These are phyloP conservation scores for Urocyon cinereoargenteus DNA, from an alignment of 2,797 vertebrate genomes.

Conservation along the genomic window DNA sequence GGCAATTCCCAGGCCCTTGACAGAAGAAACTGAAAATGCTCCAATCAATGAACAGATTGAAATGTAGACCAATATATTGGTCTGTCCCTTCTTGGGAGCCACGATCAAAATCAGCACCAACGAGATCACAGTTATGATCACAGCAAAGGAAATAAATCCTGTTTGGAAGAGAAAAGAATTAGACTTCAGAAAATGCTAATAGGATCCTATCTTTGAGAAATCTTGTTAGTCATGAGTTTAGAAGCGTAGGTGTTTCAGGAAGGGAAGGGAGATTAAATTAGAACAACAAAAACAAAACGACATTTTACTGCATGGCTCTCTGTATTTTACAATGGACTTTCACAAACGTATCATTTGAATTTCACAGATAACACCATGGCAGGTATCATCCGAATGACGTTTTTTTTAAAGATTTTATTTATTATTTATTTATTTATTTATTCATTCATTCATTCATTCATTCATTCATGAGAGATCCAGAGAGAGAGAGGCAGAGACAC, in stretches of 20 bases:
- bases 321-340: background rate
- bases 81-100: conserved; percentile 89
- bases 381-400: background rate
- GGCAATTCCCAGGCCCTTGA: conserved; percentile 91
- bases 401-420: background rate
- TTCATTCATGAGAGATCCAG: no score
- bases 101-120: conserved; percentile 87
- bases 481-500: no score
- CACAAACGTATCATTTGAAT: conserved; percentile 23
- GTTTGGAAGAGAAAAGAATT: conserved; percentile 74
- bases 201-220: background rate
- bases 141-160: conserved; percentile 89
- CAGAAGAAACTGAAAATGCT: conserved; percentile 91
- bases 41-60: conserved; percentile 91
- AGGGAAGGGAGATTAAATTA: conserved; percentile 4
- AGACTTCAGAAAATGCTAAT: background rate
- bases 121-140: conserved; percentile 81
- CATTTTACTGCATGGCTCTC: background rate
- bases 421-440: no score
- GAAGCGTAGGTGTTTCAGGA: background rate
- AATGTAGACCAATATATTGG: conserved; percentile 89
- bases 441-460: no score
- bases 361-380: background rate
- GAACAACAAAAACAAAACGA: background rate
- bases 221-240: conserved; percentile 7